A percentile compares a stretch with the other conserved stretches of the same genome.
Conservation (phyloP, 2,888 invertebrate genomes). For the Diarsia dahlii region DNA sequence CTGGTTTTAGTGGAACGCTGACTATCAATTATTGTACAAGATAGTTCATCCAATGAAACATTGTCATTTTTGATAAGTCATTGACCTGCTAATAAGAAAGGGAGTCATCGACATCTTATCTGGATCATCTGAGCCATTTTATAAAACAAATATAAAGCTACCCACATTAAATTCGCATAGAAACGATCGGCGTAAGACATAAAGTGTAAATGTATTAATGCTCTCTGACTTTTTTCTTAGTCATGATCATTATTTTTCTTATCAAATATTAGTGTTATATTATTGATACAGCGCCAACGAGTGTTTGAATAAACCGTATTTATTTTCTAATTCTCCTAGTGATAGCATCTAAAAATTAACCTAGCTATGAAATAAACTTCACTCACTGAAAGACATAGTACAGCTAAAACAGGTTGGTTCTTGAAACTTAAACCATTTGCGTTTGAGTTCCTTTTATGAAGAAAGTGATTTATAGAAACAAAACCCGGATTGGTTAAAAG, state of each 20-base stretch:
- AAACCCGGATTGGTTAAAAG: too few species aligned
- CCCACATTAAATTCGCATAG: not conserved
- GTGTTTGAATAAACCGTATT: not conserved
- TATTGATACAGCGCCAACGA: constrained; percentile 16
- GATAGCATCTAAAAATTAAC: too few species aligned
- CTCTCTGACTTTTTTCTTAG: not conserved
- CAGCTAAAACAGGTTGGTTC: not conserved
- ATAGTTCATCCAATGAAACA: too few species aligned
- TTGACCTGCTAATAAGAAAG: not conserved
- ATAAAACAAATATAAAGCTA: not conserved
- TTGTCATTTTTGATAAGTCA: too few species aligned
- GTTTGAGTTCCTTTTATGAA: too few species aligned
- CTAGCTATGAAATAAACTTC: too few species aligned
- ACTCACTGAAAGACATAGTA: not conserved
- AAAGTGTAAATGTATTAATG: not conserved
- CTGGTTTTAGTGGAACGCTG: too few species aligned
- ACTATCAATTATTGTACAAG: too few species aligned
- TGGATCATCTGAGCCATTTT: not conserved
- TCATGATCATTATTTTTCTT: not conserved
- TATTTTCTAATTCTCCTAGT: not conserved
- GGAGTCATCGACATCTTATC: too few species aligned
- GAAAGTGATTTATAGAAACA: too few species aligned
- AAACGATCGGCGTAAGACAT: not conserved
- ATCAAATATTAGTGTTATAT: not conserved
- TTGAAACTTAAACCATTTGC: too few species aligned